Evolutionary conservation across 2,888 invertebrate genomes (phyloP).

Genomic region (Chelonus formosanus): DNA sequence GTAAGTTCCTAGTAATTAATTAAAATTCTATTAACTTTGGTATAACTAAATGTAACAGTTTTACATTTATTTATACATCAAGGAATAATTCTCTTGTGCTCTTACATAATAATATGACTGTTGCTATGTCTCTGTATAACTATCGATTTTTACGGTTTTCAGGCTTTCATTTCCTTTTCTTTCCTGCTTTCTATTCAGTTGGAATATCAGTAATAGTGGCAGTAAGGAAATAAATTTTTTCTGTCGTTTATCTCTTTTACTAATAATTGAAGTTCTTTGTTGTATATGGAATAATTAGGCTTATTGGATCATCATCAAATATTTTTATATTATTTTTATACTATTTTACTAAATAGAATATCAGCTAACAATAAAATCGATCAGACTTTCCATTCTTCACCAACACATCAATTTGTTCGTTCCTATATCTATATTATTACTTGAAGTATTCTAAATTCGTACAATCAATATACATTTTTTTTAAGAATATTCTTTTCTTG

Average conservation of each 20-base stretch:
- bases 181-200: not conserved
- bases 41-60: too few relatives aligned
- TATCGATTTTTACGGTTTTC: slow-evolving; percentile 1
- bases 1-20: too few relatives aligned
- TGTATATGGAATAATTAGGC: not conserved
- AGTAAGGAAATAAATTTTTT: slow-evolving; percentile 19
- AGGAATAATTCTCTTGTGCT: too few relatives aligned
- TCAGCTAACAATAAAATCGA: too few relatives aligned
- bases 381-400: too few relatives aligned
- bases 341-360: too few relatives aligned
- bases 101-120: not conserved
- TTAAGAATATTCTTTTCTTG: not conserved
- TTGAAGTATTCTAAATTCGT: slow-evolving; percentile 37
- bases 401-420: not conserved
- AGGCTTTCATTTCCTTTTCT: slow-evolving; percentile 8
- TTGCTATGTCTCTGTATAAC: not conserved
- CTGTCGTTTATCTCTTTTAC: not conserved
- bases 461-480: slow-evolving; percentile 43
- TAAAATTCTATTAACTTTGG: too few relatives aligned
- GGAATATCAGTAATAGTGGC: slow-evolving; percentile 13
- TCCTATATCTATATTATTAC: slow-evolving; percentile 10
- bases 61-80: too few relatives aligned
- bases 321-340: too few relatives aligned
- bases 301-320: not conserved
- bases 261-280: not conserved